A percentile compares a stretch with the other conserved stretches of the same genome.
phyloP scores from a whole-genome alignment of 2,888 invertebrate species.

The Luperina testacea region DNA sequence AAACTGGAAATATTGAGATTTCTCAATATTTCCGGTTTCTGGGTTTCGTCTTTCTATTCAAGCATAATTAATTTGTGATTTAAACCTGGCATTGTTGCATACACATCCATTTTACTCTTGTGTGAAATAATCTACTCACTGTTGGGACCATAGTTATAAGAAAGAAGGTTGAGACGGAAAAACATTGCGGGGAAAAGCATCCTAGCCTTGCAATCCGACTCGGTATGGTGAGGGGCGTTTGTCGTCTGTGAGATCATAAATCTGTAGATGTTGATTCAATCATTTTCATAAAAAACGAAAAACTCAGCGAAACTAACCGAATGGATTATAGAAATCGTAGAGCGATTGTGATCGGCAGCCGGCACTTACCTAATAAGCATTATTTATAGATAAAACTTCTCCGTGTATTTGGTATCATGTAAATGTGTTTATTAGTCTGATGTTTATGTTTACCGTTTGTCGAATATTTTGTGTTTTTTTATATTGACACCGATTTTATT shows the following conservation, averaged over 20 bases:
- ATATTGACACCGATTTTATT: conserved; percentile 44
- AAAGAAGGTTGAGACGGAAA: too few relatives aligned
- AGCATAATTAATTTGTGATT: not conserved
- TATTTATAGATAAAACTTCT: conserved; percentile 21
- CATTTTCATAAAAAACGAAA: not conserved
- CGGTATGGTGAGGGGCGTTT: not conserved
- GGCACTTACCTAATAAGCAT: conserved; percentile 34
- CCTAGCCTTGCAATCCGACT: not conserved
- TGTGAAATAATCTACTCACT: not conserved
- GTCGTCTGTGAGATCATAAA: not conserved
- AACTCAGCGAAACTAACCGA: conserved; percentile 1
- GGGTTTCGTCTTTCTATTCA: not conserved
- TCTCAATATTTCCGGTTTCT: too few relatives aligned
- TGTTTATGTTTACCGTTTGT: conserved; percentile 46
- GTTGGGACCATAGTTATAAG: not conserved
- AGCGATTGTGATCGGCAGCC: conserved; percentile 16
- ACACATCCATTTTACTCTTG: not conserved
- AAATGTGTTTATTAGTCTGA: conserved; percentile 54
- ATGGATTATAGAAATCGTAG: conserved; percentile 10
- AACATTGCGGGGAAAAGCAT: not conserved
- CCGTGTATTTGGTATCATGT: conserved; percentile 37
- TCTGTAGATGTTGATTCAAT: not conserved
- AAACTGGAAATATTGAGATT: not conserved
- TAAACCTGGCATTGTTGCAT: too few relatives aligned
- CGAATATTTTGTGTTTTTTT: conserved; percentile 38